These are phyloP conservation scores for Chelonus insularis DNA, from an alignment of 1,140 invertebrate species.

Conservation along the genomic window DNA sequence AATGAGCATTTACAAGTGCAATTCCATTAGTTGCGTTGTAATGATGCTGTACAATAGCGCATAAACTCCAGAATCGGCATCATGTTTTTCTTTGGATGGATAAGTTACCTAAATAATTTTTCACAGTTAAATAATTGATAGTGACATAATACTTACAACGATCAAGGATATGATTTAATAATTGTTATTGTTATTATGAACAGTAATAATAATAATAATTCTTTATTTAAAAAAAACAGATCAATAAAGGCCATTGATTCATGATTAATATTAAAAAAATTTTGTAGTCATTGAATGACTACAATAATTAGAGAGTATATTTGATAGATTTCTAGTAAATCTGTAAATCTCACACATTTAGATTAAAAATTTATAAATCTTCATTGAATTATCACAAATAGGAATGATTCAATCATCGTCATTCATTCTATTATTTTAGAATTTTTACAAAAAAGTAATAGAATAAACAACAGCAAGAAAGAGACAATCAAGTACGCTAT, in stretches of 20 bases:
- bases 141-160: slow-evolving; percentile 3
- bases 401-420: neutral
- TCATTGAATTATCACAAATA: too few relatives aligned
- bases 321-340: too few relatives aligned
- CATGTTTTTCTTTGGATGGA: neutral
- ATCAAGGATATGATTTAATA: neutral
- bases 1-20: slow-evolving; percentile 15
- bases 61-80: neutral
- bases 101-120: slow-evolving; percentile 5
- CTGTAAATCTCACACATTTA: too few relatives aligned
- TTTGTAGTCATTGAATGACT: neutral
- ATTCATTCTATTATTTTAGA: neutral
- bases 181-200: neutral
- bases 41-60: slow-evolving; percentile 6
- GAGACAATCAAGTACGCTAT: too few relatives aligned
- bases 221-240: too few relatives aligned
- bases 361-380: too few relatives aligned
- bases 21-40: slow-evolving; percentile 14
- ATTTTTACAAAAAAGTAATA: too few relatives aligned
- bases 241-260: neutral
- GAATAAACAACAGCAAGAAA: too few relatives aligned
- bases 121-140: neutral
- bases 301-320: too few relatives aligned
- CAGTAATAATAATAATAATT: neutral
- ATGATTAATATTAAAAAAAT: neutral